These are phyloP conservation scores for Eucidaris tribuloides DNA, from an alignment of 35 echinoderm and acorn worm species.

Conservation along the genomic window DNA sequence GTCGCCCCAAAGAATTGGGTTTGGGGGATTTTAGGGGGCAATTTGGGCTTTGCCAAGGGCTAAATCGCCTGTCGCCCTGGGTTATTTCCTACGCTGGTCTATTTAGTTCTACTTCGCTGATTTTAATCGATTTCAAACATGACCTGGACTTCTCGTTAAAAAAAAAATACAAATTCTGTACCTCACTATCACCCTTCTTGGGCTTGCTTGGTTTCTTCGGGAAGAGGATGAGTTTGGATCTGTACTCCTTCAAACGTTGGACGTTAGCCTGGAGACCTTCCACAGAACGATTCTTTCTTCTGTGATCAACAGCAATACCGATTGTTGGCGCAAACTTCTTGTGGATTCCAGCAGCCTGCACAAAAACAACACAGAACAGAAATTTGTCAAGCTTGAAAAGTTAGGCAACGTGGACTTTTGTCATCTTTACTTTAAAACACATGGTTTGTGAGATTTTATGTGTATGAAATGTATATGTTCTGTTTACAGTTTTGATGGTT, in stretches of 20 bases:
- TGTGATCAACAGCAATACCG: constrained; percentile 96
- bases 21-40: no score
- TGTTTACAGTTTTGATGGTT: no score
- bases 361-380: neutral
- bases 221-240: constrained; percentile 96
- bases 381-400: neutral
- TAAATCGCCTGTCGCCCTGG: no score
- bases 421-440: neutral
- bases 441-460: no score
- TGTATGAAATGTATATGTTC: no score
- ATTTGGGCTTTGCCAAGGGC: no score
- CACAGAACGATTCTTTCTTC: constrained; percentile 85
- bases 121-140: neutral
- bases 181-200: constrained; percentile 84
- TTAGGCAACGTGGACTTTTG: neutral
- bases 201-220: constrained; percentile 82
- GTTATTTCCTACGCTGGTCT: no score
- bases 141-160: neutral
- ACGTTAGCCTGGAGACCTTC: constrained; percentile 96
- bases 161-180: constrained; percentile 38
- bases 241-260: constrained; percentile 95
- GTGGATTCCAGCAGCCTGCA: constrained; percentile 92
- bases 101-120: no score
- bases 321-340: constrained; percentile 89
- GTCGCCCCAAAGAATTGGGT: no score